Evolutionary conservation across 2,113 vertebrate genomes (phyloP).

Genomic region (Callospermophilus lateralis): DNA sequence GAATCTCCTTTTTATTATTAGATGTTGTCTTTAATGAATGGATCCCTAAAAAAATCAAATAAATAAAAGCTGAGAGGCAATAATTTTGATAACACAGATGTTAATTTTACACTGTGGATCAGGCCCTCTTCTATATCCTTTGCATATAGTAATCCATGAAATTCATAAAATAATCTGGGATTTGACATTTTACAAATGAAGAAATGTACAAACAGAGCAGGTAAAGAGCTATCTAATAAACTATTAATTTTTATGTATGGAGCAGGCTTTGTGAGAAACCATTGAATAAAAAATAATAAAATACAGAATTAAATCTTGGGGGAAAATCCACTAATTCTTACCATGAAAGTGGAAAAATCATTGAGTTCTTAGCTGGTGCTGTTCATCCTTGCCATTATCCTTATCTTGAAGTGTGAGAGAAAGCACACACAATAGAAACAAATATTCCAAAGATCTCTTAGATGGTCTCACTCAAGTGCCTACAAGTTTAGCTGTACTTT

Average conservation of each 20-base stretch:
- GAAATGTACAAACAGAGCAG: not conserved
- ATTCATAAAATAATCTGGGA: conserved; percentile 8
- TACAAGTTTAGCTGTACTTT: not conserved
- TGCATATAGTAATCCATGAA: not conserved
- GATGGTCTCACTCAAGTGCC: not conserved
- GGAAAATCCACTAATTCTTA: not conserved
- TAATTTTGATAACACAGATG: not conserved
- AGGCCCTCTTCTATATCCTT: not conserved
- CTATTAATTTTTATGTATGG: not conserved
- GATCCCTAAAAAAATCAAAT: not conserved
- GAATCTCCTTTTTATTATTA: not conserved
- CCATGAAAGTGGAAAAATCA: not conserved
- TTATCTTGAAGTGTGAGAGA: not conserved
- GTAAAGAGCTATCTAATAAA: not conserved
- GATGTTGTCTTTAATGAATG: not conserved
- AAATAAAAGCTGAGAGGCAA: not conserved
- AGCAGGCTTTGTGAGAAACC: not conserved
- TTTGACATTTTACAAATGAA: not conserved
- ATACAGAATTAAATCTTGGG: not conserved
- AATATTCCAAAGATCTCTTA: not conserved
- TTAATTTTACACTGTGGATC: not conserved
- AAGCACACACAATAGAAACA: not conserved
- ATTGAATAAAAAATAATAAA: not conserved
- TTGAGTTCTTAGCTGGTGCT: not conserved
- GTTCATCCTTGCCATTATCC: not conserved